A percentile compares a stretch with the other conserved stretches of the same genome.
phyloP scores from a whole-genome alignment of 2,888 invertebrate genomes.

The Adelognathus sp. region DNA sequence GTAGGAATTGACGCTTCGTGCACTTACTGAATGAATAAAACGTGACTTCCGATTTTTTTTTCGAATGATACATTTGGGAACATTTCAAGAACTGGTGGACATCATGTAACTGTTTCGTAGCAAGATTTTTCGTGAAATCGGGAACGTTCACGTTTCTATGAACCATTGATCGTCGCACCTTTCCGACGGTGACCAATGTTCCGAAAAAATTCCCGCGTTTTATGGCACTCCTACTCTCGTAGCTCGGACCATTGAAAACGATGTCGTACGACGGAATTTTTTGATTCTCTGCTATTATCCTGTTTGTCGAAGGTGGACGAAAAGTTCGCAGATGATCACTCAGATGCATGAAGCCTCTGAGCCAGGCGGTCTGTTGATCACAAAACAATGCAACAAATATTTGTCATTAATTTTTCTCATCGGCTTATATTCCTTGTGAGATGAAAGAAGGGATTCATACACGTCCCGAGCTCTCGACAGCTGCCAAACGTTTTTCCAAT shows the following conservation, averaged over 20 bases:
- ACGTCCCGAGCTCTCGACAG: constrained; percentile 34
- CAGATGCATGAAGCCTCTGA: constrained; percentile 50
- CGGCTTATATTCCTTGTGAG: neutral
- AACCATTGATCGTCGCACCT: neutral
- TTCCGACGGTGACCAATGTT: neutral
- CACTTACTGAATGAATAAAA: no score
- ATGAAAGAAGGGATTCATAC: constrained; percentile 14
- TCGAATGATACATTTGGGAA: no score
- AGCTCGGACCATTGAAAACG: constrained; percentile 23
- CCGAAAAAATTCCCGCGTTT: neutral
- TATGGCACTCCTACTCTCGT: neutral
- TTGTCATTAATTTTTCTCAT: neutral
- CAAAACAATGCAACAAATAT: neutral
- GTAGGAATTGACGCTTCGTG: no score
- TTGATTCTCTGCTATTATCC: neutral
- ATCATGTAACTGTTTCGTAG: no score
- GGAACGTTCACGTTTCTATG: neutral
- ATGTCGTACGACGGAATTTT: constrained; percentile 44
- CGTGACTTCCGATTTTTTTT: no score
- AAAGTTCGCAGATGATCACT: constrained; percentile 46
- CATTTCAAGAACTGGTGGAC: no score
- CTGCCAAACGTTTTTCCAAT: constrained; percentile 34
- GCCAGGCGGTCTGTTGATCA: constrained; percentile 41
- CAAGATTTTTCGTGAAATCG: neutral
- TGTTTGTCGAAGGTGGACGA: constrained; percentile 19